Percentiles rank a stretch among this genome's conserved stretches.
Conservation (phyloP, 2,113 vertebrate species). For the Notarius lentiginosus region DNA sequence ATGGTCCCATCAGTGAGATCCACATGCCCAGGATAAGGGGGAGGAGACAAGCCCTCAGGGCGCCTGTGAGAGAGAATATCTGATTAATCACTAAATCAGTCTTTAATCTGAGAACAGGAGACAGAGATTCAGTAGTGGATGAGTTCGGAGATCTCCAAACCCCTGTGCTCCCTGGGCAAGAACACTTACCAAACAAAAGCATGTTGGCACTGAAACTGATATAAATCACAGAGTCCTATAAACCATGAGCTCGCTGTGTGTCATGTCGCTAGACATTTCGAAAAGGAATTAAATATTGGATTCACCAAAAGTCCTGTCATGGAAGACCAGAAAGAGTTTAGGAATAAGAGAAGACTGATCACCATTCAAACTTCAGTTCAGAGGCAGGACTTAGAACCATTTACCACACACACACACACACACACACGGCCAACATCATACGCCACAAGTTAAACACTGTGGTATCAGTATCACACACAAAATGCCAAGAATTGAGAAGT, state of each 20-base stretch:
- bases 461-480: background rate
- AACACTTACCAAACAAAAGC: background rate
- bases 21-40: constrained; percentile 46
- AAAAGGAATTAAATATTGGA: background rate
- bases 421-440: background rate
- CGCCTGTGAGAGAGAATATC: constrained; percentile 47
- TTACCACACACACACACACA: background rate
- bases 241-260: too few relatives aligned
- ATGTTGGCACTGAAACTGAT: background rate
- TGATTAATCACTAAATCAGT: constrained; percentile 62
- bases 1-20: constrained; percentile 63
- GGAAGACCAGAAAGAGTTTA: background rate
- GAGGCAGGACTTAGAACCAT: background rate
- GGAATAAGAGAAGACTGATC: background rate
- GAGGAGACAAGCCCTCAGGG: constrained; percentile 5
- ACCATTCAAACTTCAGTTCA: background rate
- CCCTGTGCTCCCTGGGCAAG: background rate
- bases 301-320: background rate
- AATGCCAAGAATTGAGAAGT: too few relatives aligned
- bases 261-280: background rate
- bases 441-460: constrained; percentile 13
- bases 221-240: background rate
- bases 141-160: constrained; percentile 28
- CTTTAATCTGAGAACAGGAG: constrained; percentile 56
- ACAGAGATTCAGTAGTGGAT: constrained; percentile 33